Base-by-base conservation (phyloP, 2,888 invertebrate genomes). In the Hydraecia micacea region DNA sequence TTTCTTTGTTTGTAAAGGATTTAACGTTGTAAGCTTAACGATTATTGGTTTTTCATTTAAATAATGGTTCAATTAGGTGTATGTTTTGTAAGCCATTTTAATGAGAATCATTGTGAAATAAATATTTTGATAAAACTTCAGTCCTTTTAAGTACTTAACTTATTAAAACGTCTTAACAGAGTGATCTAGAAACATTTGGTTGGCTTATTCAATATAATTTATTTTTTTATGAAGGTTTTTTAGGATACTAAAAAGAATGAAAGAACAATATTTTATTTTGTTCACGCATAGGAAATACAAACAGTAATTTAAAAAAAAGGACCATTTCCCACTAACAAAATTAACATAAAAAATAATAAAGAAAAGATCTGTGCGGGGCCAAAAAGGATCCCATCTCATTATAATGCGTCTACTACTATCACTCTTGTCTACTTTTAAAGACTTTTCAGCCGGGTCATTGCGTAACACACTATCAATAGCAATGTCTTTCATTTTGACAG, bases 1-100 rank as follows among this genome's bases (percentile, higher is more conserved):
- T 63, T n/a, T 71, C 84, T 82, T 46, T 62, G 46, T 67, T 60
- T 36, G 49, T 7, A 65, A 72, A 65, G n/a, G 68, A 46, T 77
- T 81, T 32, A 77, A 49, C 46, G 9, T 62, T 42, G 32, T 58
- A 77, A 71, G 83, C 71, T 68, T 78, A 78, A 78, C 63, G 72
- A 78, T 69, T 49, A 73, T 81, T 73, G 25, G 28, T 52, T 52
- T 46, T 52, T 36, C 55, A 21, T 32, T 46, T n/a, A 71, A 49
- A 36, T 55, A 46, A 80, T 65, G 46, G 63, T 36, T 73, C 39
- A 55, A 55, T 71, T 80, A 49, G 13, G 6, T 7, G 2, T 5
- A 15, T 15, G 0, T 72, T 21, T 32, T 36, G 1, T 18, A 18
- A 25, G 21, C 21, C n/a, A 9, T 21, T 28, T 25, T 15, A n/a